These are phyloP conservation scores for Sinelater perroti DNA, from an alignment of 2,888 invertebrate genomes.

Conservation along the genomic window DNA sequence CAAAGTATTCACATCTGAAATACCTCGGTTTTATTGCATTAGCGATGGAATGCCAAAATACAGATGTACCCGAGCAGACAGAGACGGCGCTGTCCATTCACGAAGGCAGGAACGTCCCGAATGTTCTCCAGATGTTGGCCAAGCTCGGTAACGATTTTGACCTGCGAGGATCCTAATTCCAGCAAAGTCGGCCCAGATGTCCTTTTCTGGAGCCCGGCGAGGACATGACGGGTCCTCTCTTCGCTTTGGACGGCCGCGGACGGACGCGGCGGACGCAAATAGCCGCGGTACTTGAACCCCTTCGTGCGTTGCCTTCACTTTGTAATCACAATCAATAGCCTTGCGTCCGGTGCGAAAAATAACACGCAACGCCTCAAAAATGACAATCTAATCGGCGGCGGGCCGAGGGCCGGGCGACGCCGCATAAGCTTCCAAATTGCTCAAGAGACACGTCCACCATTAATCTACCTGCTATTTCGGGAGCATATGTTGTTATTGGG, in stretches of 20 bases:
- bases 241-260: conserved; percentile 12
- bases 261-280: conserved; percentile 34
- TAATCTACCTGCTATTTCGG: conserved; percentile 34
- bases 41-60: conserved; percentile 6
- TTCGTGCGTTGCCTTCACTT: conserved; percentile 31
- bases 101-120: conserved; percentile 13
- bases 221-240: conserved; percentile 12
- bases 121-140: conserved; percentile 33
- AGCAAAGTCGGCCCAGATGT: conserved; percentile 21
- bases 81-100: conserved; percentile 24
- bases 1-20: not conserved
- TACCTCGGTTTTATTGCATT: not conserved
- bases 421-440: conserved; percentile 28
- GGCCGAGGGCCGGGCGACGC: conserved; percentile 12
- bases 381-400: conserved; percentile 12
- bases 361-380: conserved; percentile 21
- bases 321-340: conserved; percentile 33
- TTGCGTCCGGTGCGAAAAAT: conserved; percentile 30
- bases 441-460: conserved; percentile 29
- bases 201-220: conserved; percentile 9
- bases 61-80: conserved; percentile 12
- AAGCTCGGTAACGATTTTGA: conserved; percentile 27
- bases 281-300: conserved; percentile 37
- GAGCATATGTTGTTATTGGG: conserved; percentile 35
- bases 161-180: conserved; percentile 22